A percentile compares a stretch with the other conserved stretches of the same genome.
Evolutionary conservation across 1,140 invertebrate species (phyloP).

Genomic region (Leptestheria dahalacensis): DNA sequence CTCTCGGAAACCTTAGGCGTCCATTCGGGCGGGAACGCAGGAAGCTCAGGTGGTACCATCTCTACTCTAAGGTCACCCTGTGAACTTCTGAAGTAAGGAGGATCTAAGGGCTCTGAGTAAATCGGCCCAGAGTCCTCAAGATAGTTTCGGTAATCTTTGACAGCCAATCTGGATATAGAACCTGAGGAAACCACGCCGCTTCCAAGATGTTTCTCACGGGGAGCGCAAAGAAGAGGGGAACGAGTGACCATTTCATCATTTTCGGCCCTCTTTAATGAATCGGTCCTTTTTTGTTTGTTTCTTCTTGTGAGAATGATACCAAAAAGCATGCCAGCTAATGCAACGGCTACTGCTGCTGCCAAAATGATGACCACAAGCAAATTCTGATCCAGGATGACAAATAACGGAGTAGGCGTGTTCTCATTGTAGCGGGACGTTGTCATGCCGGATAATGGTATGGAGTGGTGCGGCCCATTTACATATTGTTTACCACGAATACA

Average conservation of each 20-base stretch:
- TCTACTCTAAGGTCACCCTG: neutral
- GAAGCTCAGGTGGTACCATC: constrained; percentile 2
- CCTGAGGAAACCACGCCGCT: constrained; percentile 10
- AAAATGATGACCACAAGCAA: neutral
- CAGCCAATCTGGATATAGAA: constrained; percentile 12
- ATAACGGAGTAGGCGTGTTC: neutral
- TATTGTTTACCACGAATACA: neutral
- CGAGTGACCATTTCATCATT: neutral
- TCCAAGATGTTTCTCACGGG: constrained; percentile 11
- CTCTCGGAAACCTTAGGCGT: neutral
- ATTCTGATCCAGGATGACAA: neutral
- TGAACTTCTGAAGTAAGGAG: neutral
- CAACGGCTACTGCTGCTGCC: neutral
- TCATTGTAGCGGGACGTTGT: neutral
- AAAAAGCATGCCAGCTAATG: neutral
- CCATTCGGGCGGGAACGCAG: constrained; percentile 2
- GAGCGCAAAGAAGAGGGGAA: neutral
- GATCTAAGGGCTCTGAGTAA: constrained; percentile 13
- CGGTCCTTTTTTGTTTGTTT: neutral
- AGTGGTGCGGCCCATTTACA: neutral
- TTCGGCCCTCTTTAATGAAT: neutral
- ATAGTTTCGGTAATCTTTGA: constrained; percentile 14
- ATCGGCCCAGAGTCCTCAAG: constrained; percentile 11
- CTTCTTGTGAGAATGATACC: neutral
- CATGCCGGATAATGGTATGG: neutral